A percentile compares a stretch with the other conserved stretches of the same genome.
phyloP scores from a whole-genome alignment of 2,888 invertebrate genomes.

The Stomorhina lunata region DNA sequence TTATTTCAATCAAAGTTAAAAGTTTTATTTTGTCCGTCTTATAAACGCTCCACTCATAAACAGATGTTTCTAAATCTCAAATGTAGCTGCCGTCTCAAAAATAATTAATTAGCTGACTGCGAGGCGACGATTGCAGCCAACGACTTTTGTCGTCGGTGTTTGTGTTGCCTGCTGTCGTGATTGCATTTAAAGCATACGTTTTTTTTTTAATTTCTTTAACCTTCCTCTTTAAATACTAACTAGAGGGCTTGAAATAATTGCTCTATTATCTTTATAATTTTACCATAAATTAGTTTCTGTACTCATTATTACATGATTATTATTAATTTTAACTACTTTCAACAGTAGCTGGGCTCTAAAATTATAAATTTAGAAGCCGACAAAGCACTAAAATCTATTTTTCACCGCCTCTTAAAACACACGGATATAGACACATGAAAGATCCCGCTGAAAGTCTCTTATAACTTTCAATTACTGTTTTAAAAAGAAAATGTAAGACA shows the following conservation, averaged over 20 bases:
- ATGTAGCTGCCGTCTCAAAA: too few relatives aligned
- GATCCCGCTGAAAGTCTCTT: not conserved
- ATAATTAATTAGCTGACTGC: too few relatives aligned
- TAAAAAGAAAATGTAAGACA: not conserved
- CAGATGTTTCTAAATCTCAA: too few relatives aligned
- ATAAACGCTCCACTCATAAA: too few relatives aligned
- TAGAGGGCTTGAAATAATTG: not conserved
- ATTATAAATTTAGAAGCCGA: slow-evolving; percentile 46
- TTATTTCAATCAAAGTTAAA: too few relatives aligned
- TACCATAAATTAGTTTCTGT: not conserved
- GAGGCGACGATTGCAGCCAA: too few relatives aligned
- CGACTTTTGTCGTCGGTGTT: too few relatives aligned
- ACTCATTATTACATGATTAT: slow-evolving; percentile 1
- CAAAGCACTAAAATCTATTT: slow-evolving; percentile 31
- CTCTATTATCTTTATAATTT: not conserved
- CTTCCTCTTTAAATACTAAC: too few relatives aligned
- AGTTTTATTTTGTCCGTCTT: too few relatives aligned
- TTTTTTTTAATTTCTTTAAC: too few relatives aligned
- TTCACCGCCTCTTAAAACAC: slow-evolving; percentile 5
- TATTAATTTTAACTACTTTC: not conserved
- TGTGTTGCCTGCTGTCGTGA: too few relatives aligned
- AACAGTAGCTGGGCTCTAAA: slow-evolving; percentile 7
- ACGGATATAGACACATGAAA: slow-evolving; percentile 10
- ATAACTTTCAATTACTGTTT: slow-evolving; percentile 15
- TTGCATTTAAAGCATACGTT: too few relatives aligned